Base-by-base conservation (phyloP, 2,888 invertebrate genomes). In the Cetonia aurata region DNA sequence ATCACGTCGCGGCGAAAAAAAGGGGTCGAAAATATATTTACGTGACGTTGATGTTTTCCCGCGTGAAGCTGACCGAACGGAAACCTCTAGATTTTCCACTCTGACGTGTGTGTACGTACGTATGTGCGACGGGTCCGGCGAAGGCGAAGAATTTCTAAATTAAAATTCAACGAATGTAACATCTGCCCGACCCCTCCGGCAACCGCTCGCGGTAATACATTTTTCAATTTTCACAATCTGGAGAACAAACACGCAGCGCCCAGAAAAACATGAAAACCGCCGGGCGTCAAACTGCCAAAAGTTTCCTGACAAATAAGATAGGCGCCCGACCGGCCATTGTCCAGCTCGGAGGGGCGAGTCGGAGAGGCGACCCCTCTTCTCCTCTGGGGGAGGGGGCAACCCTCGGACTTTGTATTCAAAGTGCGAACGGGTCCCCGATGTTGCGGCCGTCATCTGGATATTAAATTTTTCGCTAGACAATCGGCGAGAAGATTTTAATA, bases 241-340 rank as follows among this genome's bases (percentile, higher is more conserved):
- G 67, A 56, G 57, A 46, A 69, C 66, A 71, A 71, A 71, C 66
- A 70, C 19, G 57, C 48, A 17, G 57, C 57, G 33, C 57, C 15
- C 67, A 65, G 72, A 74, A 77, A 79, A 78, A 78, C 77, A 78
- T 74, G 76, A 78, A 78, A 79, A 77, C 75, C 75, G 59, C 73
- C 62, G 71, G 76, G 79, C 81, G 82, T 83, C 83, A 82, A 83
- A 80, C 82, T 83, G 83, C 81, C 83, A 83, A 82, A 80, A 83
- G 80, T 82, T 83, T 81, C 77, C 80, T 79, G 81, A 81, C 80
- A 80, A 81, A 81, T 80, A 81, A 81, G 81, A 80, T 79, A 79
- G 77, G 79, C 37, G 37, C 37, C n/a, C 37, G 37, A 37, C 75
- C 69, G 77, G 71, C 80, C 80, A 80, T 80, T 80, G 80, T 79